A percentile compares a stretch with the other conserved stretches of the same genome.
These are phyloP conservation scores for Salvator merianae DNA, from an alignment of 2,113 vertebrate genomes.

Conservation along the genomic window DNA sequence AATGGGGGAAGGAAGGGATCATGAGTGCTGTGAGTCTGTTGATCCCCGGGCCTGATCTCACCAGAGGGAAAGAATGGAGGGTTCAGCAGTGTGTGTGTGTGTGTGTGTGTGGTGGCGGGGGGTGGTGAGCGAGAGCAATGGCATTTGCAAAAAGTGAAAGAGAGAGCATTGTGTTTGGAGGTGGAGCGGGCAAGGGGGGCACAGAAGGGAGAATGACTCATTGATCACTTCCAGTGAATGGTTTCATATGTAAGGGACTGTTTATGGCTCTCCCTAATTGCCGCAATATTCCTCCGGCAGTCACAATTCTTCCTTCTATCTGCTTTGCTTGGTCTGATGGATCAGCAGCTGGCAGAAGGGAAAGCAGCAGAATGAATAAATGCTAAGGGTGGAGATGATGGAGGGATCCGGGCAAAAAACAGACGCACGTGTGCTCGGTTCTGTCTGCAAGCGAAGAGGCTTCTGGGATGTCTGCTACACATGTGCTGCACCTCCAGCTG, in stretches of 20 bases:
- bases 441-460: too few relatives aligned
- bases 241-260: slow-evolving; percentile 49
- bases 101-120: neutral
- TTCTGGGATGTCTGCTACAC: too few relatives aligned
- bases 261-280: slow-evolving; percentile 66
- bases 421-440: too few relatives aligned
- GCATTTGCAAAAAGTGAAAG: slow-evolving; percentile 38
- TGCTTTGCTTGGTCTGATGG: slow-evolving; percentile 58
- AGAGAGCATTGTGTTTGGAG: slow-evolving; percentile 41
- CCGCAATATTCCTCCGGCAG: slow-evolving; percentile 56
- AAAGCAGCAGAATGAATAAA: slow-evolving; percentile 60
- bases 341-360: slow-evolving; percentile 49
- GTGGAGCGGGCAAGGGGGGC: neutral
- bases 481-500: too few relatives aligned
- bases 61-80: neutral
- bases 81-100: too few relatives aligned
- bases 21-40: neutral
- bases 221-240: slow-evolving; percentile 60
- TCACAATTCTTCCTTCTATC: slow-evolving; percentile 56
- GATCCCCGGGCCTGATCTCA: neutral
- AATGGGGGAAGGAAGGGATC: slow-evolving; percentile 27
- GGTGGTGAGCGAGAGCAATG: neutral
- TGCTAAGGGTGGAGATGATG: slow-evolving; percentile 28
- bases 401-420: neutral
- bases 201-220: slow-evolving; percentile 35